Conservation (phyloP, 1,140 invertebrate species). For the Lycorma delicatula region DNA sequence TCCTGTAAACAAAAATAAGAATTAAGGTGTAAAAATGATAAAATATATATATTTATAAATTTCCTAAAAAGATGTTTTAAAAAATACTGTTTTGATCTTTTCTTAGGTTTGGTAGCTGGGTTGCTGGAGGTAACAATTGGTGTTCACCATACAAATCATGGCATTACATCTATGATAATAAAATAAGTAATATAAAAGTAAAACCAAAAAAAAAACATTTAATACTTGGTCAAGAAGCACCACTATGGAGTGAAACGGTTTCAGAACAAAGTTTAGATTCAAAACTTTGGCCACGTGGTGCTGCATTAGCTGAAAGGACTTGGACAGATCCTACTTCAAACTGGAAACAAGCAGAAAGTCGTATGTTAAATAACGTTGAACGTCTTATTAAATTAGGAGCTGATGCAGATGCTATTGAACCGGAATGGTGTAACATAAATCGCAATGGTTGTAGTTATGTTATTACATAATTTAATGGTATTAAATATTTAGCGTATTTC, state of each 20-base stretch:
- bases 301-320: constrained; percentile 65
- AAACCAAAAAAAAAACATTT: constrained; percentile 14
- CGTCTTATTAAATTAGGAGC: constrained; percentile 54
- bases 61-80: too few relatives aligned
- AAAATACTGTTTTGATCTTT: constrained; percentile 20
- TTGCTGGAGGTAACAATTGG: constrained; percentile 66
- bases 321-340: constrained; percentile 57
- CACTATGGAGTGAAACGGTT: constrained; percentile 71
- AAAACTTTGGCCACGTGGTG: constrained; percentile 66
- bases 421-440: constrained; percentile 74
- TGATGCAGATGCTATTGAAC: constrained; percentile 56
- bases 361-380: constrained; percentile 56
- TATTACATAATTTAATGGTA: too few relatives aligned
- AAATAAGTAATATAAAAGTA: constrained; percentile 14
- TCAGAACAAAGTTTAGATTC: constrained; percentile 21
- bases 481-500: too few relatives aligned
- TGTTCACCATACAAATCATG: constrained; percentile 81
- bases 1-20: too few relatives aligned
- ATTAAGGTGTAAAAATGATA: too few relatives aligned
- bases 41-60: too few relatives aligned
- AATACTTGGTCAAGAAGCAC: constrained; percentile 58
- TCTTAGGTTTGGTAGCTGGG: constrained; percentile 44
- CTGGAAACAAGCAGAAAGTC: constrained; percentile 42
- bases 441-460: too few relatives aligned
- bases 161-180: constrained; percentile 68